phyloP scores from a whole-genome alignment of 1,140 invertebrate species.

The Conopomorpha cramerella region DNA sequence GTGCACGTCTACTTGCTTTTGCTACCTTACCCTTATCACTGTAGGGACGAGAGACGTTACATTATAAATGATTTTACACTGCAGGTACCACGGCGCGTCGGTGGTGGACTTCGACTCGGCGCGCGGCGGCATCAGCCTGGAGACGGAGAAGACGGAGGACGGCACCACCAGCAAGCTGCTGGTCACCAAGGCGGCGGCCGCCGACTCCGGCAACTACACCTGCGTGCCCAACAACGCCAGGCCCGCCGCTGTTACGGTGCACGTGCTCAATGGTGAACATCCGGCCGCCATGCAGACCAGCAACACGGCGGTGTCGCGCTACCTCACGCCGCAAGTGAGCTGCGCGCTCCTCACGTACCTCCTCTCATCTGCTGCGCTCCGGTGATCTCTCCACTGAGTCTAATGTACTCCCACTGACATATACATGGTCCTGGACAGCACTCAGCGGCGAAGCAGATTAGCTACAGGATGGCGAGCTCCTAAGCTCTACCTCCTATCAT shows the following conservation, averaged over 20 bases:
- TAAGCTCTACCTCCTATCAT: too few species aligned
- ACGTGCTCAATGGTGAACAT: constrained; percentile 89
- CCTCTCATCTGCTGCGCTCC: constrained; percentile 37
- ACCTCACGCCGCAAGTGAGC: constrained; percentile 42
- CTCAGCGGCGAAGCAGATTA: too few species aligned
- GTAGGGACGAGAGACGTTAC: too few species aligned
- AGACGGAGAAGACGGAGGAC: constrained; percentile 87
- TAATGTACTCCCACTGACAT: too few species aligned
- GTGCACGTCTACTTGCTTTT: too few species aligned
- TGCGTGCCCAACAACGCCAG: constrained; percentile 87
- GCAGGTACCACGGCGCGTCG: constrained; percentile 76
- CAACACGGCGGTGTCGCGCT: constrained; percentile 46
- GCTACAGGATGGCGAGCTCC: too few species aligned
- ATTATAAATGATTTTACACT: too few species aligned
- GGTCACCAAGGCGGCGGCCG: constrained; percentile 81
- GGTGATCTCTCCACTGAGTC: constrained; percentile 49
- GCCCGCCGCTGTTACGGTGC: constrained; percentile 83
- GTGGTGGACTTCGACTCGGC: constrained; percentile 87
- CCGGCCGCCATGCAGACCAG: constrained; percentile 79
- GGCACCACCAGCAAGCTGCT: constrained; percentile 88
- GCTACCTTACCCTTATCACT: too few species aligned
- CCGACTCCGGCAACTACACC: constrained; percentile 88
- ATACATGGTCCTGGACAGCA: too few species aligned
- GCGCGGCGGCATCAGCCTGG: constrained; percentile 83
- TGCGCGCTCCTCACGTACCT: constrained; percentile 49